Percentiles rank a stretch among this genome's conserved stretches.
Conservation (phyloP, 2,113 vertebrate species). For the Eidolon helvum region DNA sequence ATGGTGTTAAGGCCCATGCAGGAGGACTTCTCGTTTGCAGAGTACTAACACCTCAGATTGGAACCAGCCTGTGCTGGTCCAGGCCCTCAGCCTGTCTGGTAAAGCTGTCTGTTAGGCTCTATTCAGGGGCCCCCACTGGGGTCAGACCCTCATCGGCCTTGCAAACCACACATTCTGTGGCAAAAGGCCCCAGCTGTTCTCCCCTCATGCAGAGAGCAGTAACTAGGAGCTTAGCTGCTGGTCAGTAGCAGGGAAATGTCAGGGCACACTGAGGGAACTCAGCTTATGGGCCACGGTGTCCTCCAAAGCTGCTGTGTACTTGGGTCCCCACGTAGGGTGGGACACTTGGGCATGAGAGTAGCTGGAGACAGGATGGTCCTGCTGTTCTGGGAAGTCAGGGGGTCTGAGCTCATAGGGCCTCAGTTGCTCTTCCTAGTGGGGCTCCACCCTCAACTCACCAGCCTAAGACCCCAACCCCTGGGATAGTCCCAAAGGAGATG, state of each 20-base stretch:
- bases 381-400: not conserved
- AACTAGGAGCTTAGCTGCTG: not conserved
- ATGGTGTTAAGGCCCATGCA: not conserved
- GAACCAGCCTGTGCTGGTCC: not conserved
- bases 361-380: not conserved
- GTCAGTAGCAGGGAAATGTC: too few relatives aligned
- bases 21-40: not conserved
- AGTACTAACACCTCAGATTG: not conserved
- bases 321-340: not conserved
- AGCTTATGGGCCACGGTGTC: accelerated
- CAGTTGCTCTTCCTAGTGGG: not conserved
- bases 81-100: not conserved
- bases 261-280: not conserved
- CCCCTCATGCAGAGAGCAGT: too few relatives aligned
- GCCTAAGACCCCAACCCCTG: not conserved
- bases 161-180: not conserved
- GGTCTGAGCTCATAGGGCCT: too few relatives aligned
- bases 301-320: not conserved
- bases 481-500: not conserved
- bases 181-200: not conserved
- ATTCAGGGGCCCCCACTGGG: not conserved
- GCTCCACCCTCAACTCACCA: not conserved
- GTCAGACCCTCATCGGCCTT: not conserved
- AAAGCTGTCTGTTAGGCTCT: not conserved
- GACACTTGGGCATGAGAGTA: not conserved